Base-by-base conservation (phyloP, 2,888 invertebrate genomes). In the Tenthredo scrophulariae region DNA sequence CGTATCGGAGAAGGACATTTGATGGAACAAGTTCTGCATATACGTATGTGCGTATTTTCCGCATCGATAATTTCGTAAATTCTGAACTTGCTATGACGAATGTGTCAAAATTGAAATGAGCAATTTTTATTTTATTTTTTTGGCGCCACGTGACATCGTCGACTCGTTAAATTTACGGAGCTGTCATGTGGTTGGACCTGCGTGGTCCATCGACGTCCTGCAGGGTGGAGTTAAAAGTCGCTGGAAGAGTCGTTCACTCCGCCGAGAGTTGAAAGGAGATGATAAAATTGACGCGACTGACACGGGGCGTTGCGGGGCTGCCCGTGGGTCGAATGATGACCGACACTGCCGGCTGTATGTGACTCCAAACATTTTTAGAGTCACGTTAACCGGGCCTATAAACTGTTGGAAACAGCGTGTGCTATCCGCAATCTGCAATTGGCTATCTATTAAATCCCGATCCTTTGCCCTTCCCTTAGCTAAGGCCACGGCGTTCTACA, bases 251-350 rank as follows among this genome's bases (percentile, higher is more conserved):
- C 80, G 62, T 80, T 80, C 80, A 80, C 62, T 80, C 37, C 22
- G 80, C 46, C 46, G 62, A 37, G 62, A 80, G 80, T 62, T 80
- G 40, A 80, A 62, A 80, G 80, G 80, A 80, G 80, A 80, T 80
- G 80, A 80, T 80, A 80, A 80, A 80, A 80, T 80, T 80, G 80
- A 80, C 62, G 62, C 62, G 80, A 40, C 80, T 80, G 80, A 80
- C 80, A 80, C 80, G 62, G 62, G 80, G 80, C 80, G 80, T 80
- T 80, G 62, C 80, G 40, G 62, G n/a, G 40, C 80, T 62, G 37
- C 62, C 62, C 80, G 80, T 80, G 80, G 80, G 80, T 80, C 37
- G 80, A 80, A 62, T 80, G 80, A 80, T 40, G 80, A 80, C 58
- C 62, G 62, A 62, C 62, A 37, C 80, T 62, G 40, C 58, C 80